phyloP scores from a whole-genome alignment of 2,888 invertebrate genomes.

The Aleiodes leptofemur region DNA sequence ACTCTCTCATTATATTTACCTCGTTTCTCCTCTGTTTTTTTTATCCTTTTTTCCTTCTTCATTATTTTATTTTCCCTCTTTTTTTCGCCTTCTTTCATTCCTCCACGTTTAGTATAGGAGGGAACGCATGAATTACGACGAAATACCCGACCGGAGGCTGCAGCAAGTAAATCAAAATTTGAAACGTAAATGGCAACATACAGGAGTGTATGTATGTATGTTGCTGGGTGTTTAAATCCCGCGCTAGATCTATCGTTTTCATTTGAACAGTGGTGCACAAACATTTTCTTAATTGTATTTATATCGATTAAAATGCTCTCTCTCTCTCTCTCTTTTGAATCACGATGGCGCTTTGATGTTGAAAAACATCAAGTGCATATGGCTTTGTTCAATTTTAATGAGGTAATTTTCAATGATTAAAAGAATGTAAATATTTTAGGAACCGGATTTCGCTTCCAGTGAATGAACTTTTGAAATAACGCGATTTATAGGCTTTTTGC shows the following conservation, averaged over 20 bases:
- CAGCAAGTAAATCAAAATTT: slow-evolving; percentile 60
- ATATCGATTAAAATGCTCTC: neutral
- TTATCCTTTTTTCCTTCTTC: slow-evolving; percentile 31
- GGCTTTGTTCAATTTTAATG: neutral
- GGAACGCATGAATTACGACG: slow-evolving; percentile 56
- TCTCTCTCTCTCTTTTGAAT: no score
- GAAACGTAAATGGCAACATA: slow-evolving; percentile 51
- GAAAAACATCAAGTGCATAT: neutral
- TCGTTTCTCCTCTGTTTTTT: slow-evolving; percentile 13
- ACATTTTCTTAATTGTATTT: slow-evolving; percentile 29
- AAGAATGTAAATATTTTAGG: no score
- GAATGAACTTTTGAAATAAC: no score
- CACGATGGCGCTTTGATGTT: slow-evolving; percentile 5
- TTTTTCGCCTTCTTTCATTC: slow-evolving; percentile 21
- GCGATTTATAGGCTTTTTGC: no score
- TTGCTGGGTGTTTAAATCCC: slow-evolving; percentile 4
- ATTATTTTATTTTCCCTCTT: slow-evolving; percentile 21
- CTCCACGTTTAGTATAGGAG: slow-evolving; percentile 38
- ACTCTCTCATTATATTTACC: slow-evolving; percentile 47
- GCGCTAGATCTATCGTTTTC: slow-evolving; percentile 48
- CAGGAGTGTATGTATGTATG: neutral
- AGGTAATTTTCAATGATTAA: no score
- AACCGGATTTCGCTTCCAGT: no score
- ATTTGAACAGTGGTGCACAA: slow-evolving; percentile 27
- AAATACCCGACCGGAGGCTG: slow-evolving; percentile 50